These are phyloP conservation scores for Agriopis leucophaearia DNA, from an alignment of 2,888 invertebrate species.

Conservation along the genomic window DNA sequence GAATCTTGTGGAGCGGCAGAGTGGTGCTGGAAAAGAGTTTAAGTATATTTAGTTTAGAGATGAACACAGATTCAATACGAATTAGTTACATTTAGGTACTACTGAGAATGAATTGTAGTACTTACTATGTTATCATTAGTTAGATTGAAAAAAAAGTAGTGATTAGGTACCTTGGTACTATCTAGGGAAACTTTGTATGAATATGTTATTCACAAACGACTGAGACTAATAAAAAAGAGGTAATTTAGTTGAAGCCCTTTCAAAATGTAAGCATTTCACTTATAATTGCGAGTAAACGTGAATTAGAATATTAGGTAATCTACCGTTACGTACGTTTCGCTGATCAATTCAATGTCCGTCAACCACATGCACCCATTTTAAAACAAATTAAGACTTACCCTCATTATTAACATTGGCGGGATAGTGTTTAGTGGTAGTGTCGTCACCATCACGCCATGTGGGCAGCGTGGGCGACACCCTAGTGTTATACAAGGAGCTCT, in stretches of 20 bases:
- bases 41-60: background rate
- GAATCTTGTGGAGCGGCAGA: constrained; percentile 83
- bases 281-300: too few relatives aligned
- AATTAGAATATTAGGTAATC: background rate
- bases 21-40: constrained; percentile 64
- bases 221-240: too few relatives aligned
- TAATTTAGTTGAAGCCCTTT: too few relatives aligned
- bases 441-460: constrained; percentile 76
- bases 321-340: constrained; percentile 10
- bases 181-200: background rate
- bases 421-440: constrained; percentile 78
- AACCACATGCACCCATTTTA: constrained; percentile 54
- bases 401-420: constrained; percentile 75
- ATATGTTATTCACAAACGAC: background rate
- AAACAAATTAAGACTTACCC: constrained; percentile 65
- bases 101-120: background rate
- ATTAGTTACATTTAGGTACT: too few relatives aligned
- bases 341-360: constrained; percentile 28
- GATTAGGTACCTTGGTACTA: too few relatives aligned
- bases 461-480: constrained; percentile 89
- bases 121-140: background rate
- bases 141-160: too few relatives aligned
- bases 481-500: constrained; percentile 79
- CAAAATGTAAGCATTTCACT: too few relatives aligned
- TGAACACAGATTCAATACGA: too few relatives aligned